Conservation (phyloP, 2,888 invertebrate genomes). For the Phengaris arion region DNA sequence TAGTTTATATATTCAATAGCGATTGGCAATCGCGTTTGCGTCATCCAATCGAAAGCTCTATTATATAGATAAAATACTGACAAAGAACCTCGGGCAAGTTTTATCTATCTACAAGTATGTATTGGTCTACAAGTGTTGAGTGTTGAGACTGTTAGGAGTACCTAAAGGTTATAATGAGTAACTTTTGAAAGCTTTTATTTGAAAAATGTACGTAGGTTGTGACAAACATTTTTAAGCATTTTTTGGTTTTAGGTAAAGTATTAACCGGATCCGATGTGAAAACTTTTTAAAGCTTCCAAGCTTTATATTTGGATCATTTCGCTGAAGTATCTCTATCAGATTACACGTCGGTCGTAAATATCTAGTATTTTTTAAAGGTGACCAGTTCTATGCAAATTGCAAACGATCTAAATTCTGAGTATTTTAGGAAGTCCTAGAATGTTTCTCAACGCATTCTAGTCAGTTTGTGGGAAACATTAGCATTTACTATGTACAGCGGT, state of each 20-base stretch:
- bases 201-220: background rate
- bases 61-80: too few relatives aligned
- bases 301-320: background rate
- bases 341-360: background rate
- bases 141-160: too few relatives aligned
- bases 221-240: background rate
- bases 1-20: too few relatives aligned
- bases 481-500: background rate
- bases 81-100: too few relatives aligned
- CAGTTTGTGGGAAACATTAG: slow-evolving; percentile 10
- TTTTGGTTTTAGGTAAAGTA: background rate
- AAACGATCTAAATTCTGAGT: slow-evolving; percentile 8
- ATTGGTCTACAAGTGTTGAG: too few relatives aligned
- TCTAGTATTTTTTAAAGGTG: background rate
- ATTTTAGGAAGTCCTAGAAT: slow-evolving; percentile 5
- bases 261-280: background rate
- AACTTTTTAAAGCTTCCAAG: background rate
- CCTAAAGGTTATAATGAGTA: too few relatives aligned
- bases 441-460: slow-evolving; percentile 19
- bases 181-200: too few relatives aligned
- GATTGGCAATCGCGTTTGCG: too few relatives aligned
- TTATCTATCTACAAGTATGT: too few relatives aligned
- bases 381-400: background rate
- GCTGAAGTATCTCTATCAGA: background rate
- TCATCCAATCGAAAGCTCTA: too few relatives aligned